A percentile compares a stretch with the other conserved stretches of the same genome.
Conservation (phyloP, 2,797 vertebrate species). For the Gadopsis bispinosus region DNA sequence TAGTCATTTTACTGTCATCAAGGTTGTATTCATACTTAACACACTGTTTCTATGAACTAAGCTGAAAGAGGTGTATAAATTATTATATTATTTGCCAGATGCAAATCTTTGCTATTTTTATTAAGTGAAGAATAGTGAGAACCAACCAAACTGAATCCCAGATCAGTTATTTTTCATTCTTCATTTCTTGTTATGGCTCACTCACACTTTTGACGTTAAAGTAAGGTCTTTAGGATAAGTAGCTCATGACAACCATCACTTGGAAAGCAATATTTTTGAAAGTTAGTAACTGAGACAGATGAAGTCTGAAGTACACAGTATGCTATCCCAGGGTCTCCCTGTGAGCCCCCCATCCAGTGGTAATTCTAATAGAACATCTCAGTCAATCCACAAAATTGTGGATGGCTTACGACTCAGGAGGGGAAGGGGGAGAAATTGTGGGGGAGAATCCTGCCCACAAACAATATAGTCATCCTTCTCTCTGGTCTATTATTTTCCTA, state of each 20-base stretch:
- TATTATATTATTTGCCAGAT: slow-evolving; percentile 47
- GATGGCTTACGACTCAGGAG: slow-evolving; percentile 68
- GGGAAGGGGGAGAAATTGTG: slow-evolving; percentile 65
- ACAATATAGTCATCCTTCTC: slow-evolving; percentile 65
- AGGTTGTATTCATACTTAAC: slow-evolving; percentile 52
- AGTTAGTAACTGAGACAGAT: slow-evolving; percentile 56
- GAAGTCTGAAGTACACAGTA: slow-evolving; percentile 33
- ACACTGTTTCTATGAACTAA: slow-evolving; percentile 43
- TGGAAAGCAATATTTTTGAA: slow-evolving; percentile 37
- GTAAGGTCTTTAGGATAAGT: slow-evolving; percentile 49
- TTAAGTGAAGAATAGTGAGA: slow-evolving; percentile 25
- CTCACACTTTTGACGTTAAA: slow-evolving; percentile 37
- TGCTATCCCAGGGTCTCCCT: slow-evolving; percentile 52
- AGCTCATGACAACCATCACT: slow-evolving; percentile 35
- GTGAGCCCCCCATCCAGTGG: slow-evolving; percentile 62
- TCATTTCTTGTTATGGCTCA: slow-evolving; percentile 40
- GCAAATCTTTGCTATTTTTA: slow-evolving; percentile 52
- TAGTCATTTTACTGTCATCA: slow-evolving; percentile 64
- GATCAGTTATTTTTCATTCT: slow-evolving; percentile 45
- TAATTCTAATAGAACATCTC: slow-evolving; percentile 70
- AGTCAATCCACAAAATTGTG: slow-evolving; percentile 63
- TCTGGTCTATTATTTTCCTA: slow-evolving; percentile 65
- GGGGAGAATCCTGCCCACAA: slow-evolving; percentile 71
- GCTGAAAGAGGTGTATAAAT: slow-evolving; percentile 37
- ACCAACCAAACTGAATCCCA: slow-evolving; percentile 36